Evolutionary conservation across 1,140 invertebrate genomes (phyloP).

Genomic region (Branchinecta lindahli): DNA sequence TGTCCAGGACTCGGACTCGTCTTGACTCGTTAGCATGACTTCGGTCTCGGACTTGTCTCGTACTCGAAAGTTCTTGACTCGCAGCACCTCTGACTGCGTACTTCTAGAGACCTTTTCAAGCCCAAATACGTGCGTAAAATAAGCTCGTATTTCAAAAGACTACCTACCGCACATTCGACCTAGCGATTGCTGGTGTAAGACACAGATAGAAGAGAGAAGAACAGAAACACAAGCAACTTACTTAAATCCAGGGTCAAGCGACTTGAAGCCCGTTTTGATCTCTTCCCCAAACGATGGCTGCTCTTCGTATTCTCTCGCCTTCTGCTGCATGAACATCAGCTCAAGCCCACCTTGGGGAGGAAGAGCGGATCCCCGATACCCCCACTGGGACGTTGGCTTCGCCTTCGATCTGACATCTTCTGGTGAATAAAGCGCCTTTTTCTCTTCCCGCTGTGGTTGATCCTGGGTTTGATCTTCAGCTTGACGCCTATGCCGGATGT

Average conservation of each 20-base stretch:
- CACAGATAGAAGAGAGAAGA: background rate
- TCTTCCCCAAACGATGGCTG: slow-evolving; percentile 18
- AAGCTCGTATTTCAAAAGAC: too few relatives aligned
- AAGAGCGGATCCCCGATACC: background rate
- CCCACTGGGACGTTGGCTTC: slow-evolving; percentile 4
- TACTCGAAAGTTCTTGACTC: too few relatives aligned
- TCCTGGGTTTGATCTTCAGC: background rate
- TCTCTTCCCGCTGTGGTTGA: background rate
- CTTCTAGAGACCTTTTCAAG: too few relatives aligned
- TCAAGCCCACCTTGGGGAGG: slow-evolving; percentile 16
- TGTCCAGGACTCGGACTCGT: too few relatives aligned
- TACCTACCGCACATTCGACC: too few relatives aligned
- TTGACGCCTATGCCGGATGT: background rate
- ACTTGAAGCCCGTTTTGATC: slow-evolving; percentile 11
- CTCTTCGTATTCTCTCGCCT: slow-evolving; percentile 11
- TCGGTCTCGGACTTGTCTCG: too few relatives aligned
- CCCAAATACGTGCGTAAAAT: too few relatives aligned
- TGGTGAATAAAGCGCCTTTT: background rate
- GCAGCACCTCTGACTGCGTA: too few relatives aligned
- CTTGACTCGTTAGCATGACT: too few relatives aligned
- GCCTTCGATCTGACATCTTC: background rate
- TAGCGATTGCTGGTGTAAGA: background rate
- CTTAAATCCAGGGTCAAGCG: background rate
- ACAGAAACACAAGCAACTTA: background rate
- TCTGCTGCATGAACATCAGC: slow-evolving; percentile 18